A percentile compares a stretch with the other conserved stretches of the same genome.
phyloP scores from a whole-genome alignment of 2,888 invertebrate genomes.

The Mycalesis mineus region DNA sequence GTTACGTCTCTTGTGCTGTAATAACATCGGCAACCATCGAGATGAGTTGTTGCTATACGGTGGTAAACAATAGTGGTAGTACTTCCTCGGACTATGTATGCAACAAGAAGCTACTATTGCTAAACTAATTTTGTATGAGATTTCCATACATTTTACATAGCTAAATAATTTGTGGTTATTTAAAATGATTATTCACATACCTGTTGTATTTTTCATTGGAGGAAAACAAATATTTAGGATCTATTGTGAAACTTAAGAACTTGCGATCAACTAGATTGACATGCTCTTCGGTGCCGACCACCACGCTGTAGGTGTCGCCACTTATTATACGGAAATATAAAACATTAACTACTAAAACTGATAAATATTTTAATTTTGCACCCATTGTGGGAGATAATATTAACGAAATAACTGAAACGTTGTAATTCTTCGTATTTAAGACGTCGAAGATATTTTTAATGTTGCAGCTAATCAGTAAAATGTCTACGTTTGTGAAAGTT shows the following conservation, averaged over 20 bases:
- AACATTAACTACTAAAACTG: background rate
- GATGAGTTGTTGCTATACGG: too few species aligned
- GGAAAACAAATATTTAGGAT: slow-evolving; percentile 80
- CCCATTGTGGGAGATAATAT: slow-evolving; percentile 12
- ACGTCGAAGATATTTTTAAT: slow-evolving; percentile 6
- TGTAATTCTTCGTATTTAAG: background rate
- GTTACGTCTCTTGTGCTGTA: too few species aligned
- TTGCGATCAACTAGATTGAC: slow-evolving; percentile 82
- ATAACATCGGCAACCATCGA: too few species aligned
- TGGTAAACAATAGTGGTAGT: too few species aligned
- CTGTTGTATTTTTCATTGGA: slow-evolving; percentile 48
- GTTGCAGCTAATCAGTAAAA: slow-evolving; percentile 7
- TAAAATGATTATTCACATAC: slow-evolving; percentile 29
- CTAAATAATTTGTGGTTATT: too few species aligned
- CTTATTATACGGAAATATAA: slow-evolving; percentile 11
- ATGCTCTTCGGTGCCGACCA: slow-evolving; percentile 79
- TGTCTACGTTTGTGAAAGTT: background rate
- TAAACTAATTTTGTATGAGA: too few species aligned
- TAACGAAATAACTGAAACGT: background rate
- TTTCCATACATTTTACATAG: too few species aligned
- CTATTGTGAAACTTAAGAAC: slow-evolving; percentile 85
- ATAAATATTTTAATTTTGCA: background rate
- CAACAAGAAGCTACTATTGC: too few species aligned
- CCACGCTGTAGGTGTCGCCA: slow-evolving; percentile 73
- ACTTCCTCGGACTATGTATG: too few species aligned